Evolutionary conservation across 2,888 invertebrate genomes (phyloP), one percentile per base, ranked within the genome.

Genomic region (Lissocephala sabroskyi): DNA sequence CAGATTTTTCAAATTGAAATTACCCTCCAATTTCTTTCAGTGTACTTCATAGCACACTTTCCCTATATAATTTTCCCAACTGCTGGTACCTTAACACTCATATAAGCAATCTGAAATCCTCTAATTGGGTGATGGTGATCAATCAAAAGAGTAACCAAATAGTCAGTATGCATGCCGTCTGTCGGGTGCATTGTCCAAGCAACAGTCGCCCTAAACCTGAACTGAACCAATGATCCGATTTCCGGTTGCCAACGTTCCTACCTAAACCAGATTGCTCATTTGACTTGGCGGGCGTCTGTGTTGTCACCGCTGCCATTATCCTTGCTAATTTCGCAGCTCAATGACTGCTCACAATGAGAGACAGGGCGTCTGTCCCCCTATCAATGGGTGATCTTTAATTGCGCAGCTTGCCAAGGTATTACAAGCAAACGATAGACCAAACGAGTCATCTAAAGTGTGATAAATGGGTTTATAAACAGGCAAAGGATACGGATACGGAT

Each of bases 251-350:
- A n/a, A n/a, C n/a, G n/a, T n/a, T n/a, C 30, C 10, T 67, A 74
- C 55, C 73, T 75, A 62, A 74, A 71, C 68, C 66, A 77, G 68
- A 77, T 73, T 77, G 71, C 60, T 49, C 70, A 61, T 66, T 70
- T 68, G 53, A 17, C 52, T 44, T 41, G 30, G 11, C 14, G 36
- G 11, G 36, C 14, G 11, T 10, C 13, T 62, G 58, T 71, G 71
- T 73, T 75, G 75, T 67, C 66, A 68, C 74, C 76, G 73, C 73
- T 74, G 58, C 74, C 77, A 77, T 77, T 79, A 77, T 79, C 77
- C 70, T 68, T 73, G 75, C 77, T 75, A 79, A 79, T 77, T 77
- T 77, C 49, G 71, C 76, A 79, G 75, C 79, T 77, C 76, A 75
- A 77, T 77, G 75, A 55, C 50, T 68, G 59, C 47, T 56, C 60